A percentile compares a stretch with the other conserved stretches of the same genome.
Conservation (phyloP, 2,113 vertebrate species). For the Aythya baeri region DNA sequence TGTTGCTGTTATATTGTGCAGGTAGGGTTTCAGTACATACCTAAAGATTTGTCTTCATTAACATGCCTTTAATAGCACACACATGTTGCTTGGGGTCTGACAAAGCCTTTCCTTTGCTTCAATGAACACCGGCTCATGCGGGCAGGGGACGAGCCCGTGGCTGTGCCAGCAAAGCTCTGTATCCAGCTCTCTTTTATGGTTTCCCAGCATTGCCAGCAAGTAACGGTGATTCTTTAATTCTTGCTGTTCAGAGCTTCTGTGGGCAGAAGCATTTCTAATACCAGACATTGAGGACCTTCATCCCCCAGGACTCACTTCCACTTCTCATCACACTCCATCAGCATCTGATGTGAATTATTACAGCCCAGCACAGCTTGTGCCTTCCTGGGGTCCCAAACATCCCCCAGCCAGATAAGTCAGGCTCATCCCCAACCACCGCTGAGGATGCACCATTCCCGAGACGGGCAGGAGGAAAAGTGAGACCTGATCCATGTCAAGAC, state of each 20-base stretch:
- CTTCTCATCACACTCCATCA: neutral
- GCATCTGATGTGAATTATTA: neutral
- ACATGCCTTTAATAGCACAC: neutral
- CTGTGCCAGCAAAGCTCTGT: neutral
- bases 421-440: neutral
- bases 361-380: neutral
- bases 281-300: neutral
- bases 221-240: neutral
- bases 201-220: neutral
- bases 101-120: neutral
- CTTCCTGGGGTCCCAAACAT: accelerated
- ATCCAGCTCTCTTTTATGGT: neutral
- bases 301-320: neutral
- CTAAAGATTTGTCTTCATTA: neutral
- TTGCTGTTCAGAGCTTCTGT: neutral
- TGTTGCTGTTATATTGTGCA: neutral
- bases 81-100: neutral
- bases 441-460: neutral
- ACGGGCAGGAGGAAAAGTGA: neutral
- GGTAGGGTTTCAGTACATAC: neutral
- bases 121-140: accelerated
- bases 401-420: neutral
- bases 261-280: neutral
- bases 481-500: neutral
- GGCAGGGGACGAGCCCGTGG: accelerated